Evolutionary conservation across 2,113 vertebrate species (phyloP), one percentile per base, ranked within the genome.

Genomic region (Anser brachyrhynchus): DNA sequence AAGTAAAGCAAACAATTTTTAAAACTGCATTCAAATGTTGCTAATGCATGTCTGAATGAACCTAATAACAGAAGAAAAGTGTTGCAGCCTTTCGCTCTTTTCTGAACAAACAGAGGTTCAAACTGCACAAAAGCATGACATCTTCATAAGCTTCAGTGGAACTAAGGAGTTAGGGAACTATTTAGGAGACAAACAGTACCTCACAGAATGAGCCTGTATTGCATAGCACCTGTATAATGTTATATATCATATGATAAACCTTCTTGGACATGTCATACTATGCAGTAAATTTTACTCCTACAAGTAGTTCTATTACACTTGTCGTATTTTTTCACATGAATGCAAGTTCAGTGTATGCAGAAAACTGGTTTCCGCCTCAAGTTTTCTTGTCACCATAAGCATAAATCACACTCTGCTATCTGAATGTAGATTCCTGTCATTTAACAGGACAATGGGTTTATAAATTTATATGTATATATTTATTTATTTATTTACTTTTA

Each of bases 281-380:
- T 52, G 52, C 69, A 78, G 51, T 84, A 92, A 72, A 82, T 84
- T 92, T 87, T 81, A 90, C 54, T 89, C 54, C 57, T 58, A 73
- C n/a, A 84, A 85, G 52, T 91, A 95, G 59, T 77, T 90, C 82
- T 92, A 52, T 83, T 64, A 94, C 55, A 90, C 78, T 94, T 93
- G 93, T 91, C 84, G 82, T 73, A 87, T 87, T 93, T 89, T 92
- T 92, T 92, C 84, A 92, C 91, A 89, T 87, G 86, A 94, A 92
- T 91, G 90, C 73, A 84, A 55, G 66, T 76, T 94, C 93, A 89
- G 43, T 57, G 67, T 33, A 81, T 90, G 82, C 3, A 1, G 79
- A 92, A 96, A 95, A 95, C 92, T 82, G 73, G 49, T 84, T 97
- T 93, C 91, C 87, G 77, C 73, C 54, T 93, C 86, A 91, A 59